These are phyloP conservation scores for Perithous albicinctus DNA, from an alignment of 2,888 invertebrate species.

Conservation along the genomic window DNA sequence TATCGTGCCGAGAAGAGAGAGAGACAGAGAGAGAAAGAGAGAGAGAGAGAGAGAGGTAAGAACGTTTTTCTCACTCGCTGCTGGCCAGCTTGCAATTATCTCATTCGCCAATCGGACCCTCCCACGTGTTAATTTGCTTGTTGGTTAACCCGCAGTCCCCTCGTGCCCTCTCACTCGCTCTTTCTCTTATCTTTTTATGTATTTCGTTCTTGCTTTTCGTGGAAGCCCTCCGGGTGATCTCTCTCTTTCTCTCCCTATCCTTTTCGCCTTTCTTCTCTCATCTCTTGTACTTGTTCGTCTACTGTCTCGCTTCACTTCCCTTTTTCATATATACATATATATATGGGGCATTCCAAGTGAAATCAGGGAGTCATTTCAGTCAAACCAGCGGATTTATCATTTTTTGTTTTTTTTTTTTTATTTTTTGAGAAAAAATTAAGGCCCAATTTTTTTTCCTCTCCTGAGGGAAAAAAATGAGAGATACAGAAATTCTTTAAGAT, in stretches of 20 bases:
- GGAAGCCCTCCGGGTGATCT: constrained; percentile 66
- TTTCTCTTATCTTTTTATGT: constrained; percentile 44
- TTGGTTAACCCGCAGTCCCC: constrained; percentile 78
- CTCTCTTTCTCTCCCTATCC: constrained; percentile 54
- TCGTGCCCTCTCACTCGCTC: constrained; percentile 57
- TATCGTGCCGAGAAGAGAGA: constrained; percentile 32
- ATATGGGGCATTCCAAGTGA: too few relatives aligned
- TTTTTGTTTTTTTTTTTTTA: too few relatives aligned
- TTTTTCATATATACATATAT: too few relatives aligned
- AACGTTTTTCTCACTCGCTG: constrained; percentile 66
- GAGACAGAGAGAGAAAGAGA: too few relatives aligned
- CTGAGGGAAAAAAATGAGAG: too few relatives aligned
- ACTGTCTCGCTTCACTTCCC: constrained; percentile 58
- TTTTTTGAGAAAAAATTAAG: too few relatives aligned
- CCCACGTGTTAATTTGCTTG: constrained; percentile 85
- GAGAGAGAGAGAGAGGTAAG: too few relatives aligned
- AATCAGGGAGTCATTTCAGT: too few relatives aligned
- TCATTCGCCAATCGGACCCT: constrained; percentile 83
- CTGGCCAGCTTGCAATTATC: constrained; percentile 79
- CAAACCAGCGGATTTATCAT: too few relatives aligned
- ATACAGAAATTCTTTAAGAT: too few relatives aligned
- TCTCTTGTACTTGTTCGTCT: constrained; percentile 57
- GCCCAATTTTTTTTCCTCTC: too few relatives aligned
- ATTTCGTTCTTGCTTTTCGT: constrained; percentile 66
- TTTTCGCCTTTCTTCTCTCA: constrained; percentile 49